Evolutionary conservation across 92 coral and sea anemone species (phyloP), one percentile per base, ranked within the genome.

Genomic region (Zoanthus sociatus): DNA sequence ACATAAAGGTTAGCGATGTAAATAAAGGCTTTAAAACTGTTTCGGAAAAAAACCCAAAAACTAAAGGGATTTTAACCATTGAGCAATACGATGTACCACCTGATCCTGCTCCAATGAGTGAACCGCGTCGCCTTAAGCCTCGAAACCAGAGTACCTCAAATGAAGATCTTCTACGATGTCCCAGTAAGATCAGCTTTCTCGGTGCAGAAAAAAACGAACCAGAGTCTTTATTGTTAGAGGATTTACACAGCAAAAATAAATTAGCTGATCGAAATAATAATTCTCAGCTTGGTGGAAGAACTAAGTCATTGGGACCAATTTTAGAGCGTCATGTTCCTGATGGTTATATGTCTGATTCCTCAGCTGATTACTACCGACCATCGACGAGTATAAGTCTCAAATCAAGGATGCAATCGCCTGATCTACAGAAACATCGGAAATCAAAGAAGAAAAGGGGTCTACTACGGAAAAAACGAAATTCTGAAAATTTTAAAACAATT

Each of bases 281-380:
- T 53, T 56, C 45, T 46, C 46, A 54, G n/a, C 32, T 20, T 58
- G 72, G 84, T 46, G 60, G 83, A 58, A 58, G 21, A 13, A 15
- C 73, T 73, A 58, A 33, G 75, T 37, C 76, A 44, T 12, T 33
- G 21, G 63, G 63, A 9, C 7, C 46, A 47, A n/a, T 73, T 3
- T 58, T 47, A 18, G 14, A 53, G 26, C 18, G 46, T 66, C 47
- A 48, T 14, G 60, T 60, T 42, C 16, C 55, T 20, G 73, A 81
- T 46, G 85, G 75, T 11, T 81, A 81, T 54, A 56, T 61, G 5
- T 81, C 85, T 5, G 85, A 81, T 50, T 66, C 85, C 18, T 81
- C 85, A 14, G 85, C 76, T 51, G 85, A 81, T 58, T 81, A 44
- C 63, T 81, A 81, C 17, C 51, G 85, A 51, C 85, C 85, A 13